phyloP scores from a whole-genome alignment of 2,113 vertebrate species.

The Xenus cinereus region DNA sequence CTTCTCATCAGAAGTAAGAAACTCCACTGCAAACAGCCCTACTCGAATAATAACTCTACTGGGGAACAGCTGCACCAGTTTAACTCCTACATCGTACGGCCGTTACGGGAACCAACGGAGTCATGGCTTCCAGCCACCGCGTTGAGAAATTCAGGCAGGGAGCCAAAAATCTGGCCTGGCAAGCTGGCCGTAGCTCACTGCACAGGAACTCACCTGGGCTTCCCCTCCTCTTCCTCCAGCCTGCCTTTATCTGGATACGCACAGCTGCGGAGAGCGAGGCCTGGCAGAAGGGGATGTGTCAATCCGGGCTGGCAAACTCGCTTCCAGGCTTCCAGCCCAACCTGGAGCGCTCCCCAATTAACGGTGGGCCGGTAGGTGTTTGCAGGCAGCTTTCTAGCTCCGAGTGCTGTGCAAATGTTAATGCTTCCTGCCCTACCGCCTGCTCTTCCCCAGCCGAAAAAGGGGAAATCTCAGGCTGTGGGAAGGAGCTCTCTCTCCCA shows the following conservation, averaged over 20 bases:
- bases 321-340: conserved; percentile 38
- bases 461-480: background rate
- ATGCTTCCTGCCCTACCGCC: background rate
- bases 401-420: background rate
- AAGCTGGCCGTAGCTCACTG: conserved; percentile 39
- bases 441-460: background rate
- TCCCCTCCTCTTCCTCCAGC: conserved; percentile 5
- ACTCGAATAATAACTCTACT: background rate
- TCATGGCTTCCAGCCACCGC: conserved; percentile 40
- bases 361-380: background rate
- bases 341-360: background rate
- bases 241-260: background rate
- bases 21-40: background rate
- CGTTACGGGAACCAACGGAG: background rate
- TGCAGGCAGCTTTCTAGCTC: background rate
- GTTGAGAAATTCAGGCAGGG: conserved; percentile 40
- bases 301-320: background rate
- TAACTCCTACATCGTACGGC: background rate
- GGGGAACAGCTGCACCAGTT: conserved; percentile 60
- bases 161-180: conserved; percentile 64
- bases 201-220: conserved; percentile 62
- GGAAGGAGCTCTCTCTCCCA: background rate
- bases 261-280: conserved; percentile 26
- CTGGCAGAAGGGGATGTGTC: conserved; percentile 31
- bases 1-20: background rate